phyloP scores from a whole-genome alignment of 2,797 vertebrate species.

The Tinamus major region DNA sequence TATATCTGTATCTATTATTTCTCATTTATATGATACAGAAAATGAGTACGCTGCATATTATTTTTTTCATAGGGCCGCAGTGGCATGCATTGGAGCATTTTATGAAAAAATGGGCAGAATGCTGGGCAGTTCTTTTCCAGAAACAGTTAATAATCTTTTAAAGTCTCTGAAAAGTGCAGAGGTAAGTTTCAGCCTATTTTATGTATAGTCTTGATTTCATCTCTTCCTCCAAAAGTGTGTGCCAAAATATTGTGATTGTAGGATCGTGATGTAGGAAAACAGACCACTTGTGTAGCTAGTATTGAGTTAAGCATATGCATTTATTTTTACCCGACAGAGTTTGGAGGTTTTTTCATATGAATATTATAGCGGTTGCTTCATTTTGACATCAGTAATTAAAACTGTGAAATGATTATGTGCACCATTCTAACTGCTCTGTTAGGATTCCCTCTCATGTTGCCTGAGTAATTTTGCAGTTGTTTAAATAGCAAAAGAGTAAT shows the following conservation, averaged over 20 bases:
- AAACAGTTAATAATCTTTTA: conserved; percentile 96
- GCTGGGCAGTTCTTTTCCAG: conserved; percentile 97
- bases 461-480: background rate
- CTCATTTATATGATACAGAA: background rate
- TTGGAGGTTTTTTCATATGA: background rate
- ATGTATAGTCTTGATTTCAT: background rate
- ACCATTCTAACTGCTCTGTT: background rate
- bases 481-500: background rate
- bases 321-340: background rate
- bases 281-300: background rate
- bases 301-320: background rate
- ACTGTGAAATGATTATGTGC: background rate
- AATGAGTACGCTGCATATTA: background rate
- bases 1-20: background rate
- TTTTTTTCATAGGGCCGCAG: conserved; percentile 87
- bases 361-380: background rate
- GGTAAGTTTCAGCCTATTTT: conserved; percentile 78
- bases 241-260: background rate
- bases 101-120: conserved; percentile 99
- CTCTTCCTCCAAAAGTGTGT: background rate
- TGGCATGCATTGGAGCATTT: conserved; percentile 97
- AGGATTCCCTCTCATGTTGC: background rate
- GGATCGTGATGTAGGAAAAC: background rate
- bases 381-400: background rate
- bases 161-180: conserved; percentile 97